Percentiles rank a stretch among this genome's conserved stretches.
phyloP scores from a whole-genome alignment of 2,113 vertebrate genomes.

The Burhinus oedicnemus region DNA sequence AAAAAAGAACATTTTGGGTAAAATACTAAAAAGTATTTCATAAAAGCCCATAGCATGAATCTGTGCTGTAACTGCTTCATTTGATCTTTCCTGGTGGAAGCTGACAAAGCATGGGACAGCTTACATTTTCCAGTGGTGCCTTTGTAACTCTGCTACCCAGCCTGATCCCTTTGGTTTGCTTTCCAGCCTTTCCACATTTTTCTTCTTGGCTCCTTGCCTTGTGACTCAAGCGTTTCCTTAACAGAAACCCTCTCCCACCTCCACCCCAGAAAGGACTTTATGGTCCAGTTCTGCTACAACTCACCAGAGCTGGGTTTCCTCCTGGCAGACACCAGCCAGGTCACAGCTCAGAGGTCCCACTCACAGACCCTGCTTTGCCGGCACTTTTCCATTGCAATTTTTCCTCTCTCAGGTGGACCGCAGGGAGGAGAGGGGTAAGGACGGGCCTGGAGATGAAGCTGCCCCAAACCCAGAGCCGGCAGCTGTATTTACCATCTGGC shows the following conservation, averaged over 20 bases:
- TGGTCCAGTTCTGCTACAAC: background rate
- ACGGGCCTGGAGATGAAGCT: background rate
- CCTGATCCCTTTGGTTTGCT: background rate
- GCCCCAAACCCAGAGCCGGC: background rate
- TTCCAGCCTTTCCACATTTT: constrained; percentile 28
- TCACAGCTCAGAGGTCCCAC: background rate
- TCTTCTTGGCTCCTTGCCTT: background rate
- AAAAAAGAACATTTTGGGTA: background rate
- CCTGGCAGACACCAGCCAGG: background rate
- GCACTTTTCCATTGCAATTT: background rate
- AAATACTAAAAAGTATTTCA: background rate
- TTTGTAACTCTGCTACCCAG: background rate
- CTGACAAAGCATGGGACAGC: background rate
- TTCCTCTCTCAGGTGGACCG: background rate
- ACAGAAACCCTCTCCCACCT: background rate
- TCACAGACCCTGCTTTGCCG: background rate
- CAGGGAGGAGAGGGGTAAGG: background rate
- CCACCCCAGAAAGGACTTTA: background rate
- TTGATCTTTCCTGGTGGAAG: constrained; percentile 30
- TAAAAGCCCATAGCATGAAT: background rate
- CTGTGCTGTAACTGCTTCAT: background rate
- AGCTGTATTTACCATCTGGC: constrained; percentile 17
- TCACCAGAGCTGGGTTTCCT: background rate
- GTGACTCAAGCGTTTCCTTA: constrained; percentile 7
- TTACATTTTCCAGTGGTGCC: constrained; percentile 22